Evolutionary conservation across 2,888 invertebrate genomes (phyloP).

Genomic region (Marasmarcha lunaedactyla): DNA sequence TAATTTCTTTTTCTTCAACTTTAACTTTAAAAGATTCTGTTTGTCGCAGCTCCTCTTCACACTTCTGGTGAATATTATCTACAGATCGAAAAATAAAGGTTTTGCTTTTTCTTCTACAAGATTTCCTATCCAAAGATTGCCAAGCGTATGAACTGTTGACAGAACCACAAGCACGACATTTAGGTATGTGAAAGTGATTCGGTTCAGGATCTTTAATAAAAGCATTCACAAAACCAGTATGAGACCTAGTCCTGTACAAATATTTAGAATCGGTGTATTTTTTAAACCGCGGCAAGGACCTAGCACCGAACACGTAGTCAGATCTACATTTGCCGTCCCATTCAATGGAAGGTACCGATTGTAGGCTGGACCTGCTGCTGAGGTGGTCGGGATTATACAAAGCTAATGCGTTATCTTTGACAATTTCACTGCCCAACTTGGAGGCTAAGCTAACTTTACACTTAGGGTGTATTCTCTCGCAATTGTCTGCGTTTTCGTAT

Average conservation of each 20-base stretch:
- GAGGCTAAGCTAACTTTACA: constrained; percentile 42
- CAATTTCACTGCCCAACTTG: constrained; percentile 21
- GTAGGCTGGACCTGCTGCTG: constrained; percentile 43
- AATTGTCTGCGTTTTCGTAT: constrained; percentile 25
- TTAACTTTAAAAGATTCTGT: constrained; percentile 23
- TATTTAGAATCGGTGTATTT: constrained; percentile 11
- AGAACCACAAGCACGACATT: constrained; percentile 37
- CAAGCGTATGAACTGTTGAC: constrained; percentile 27
- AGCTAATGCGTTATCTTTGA: constrained; percentile 17
- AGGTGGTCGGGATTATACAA: constrained; percentile 21
- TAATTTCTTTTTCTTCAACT: constrained; percentile 30
- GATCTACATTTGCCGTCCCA: constrained; percentile 40
- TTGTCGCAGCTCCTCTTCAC: constrained; percentile 21
- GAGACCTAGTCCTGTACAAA: constrained; percentile 49
- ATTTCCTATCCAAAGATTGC: constrained; percentile 4
- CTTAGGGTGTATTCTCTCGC: constrained; percentile 29
- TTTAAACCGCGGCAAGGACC: constrained; percentile 30
- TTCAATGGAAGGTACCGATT: constrained; percentile 50
- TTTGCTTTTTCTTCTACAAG: constrained; percentile 17
- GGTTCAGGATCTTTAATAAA: constrained; percentile 48
- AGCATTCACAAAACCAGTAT: constrained; percentile 50
- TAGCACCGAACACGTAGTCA: constrained; percentile 30
- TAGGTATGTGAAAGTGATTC: constrained; percentile 51
- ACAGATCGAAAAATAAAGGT: constrained; percentile 31
- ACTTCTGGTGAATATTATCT: constrained; percentile 39